These are phyloP conservation scores for Pseudococcus jackbeardsleyi DNA, from an alignment of 2,888 invertebrate species.

Conservation along the genomic window DNA sequence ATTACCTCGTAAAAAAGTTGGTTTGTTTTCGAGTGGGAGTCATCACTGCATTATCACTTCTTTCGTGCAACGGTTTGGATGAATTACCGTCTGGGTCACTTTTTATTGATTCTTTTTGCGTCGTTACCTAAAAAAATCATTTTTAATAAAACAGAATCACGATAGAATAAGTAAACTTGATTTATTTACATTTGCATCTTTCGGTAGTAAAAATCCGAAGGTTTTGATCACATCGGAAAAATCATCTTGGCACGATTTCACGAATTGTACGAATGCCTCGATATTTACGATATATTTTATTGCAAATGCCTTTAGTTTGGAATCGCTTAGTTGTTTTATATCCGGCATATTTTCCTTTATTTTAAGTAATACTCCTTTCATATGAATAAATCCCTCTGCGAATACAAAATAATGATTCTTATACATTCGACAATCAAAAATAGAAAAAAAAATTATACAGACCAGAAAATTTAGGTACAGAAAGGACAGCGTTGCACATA, in stretches of 20 bases:
- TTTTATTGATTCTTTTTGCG: background rate
- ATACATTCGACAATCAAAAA: background rate
- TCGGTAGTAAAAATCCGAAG: background rate
- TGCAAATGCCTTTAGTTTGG: conserved; percentile 22
- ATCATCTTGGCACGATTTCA: background rate
- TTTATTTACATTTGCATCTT: conserved; percentile 11
- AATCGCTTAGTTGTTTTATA: background rate
- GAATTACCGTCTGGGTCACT: background rate
- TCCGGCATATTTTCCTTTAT: conserved; percentile 41
- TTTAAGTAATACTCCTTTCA: conserved; percentile 4
- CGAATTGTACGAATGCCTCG: background rate
- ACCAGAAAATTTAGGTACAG: background rate
- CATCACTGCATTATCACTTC: background rate
- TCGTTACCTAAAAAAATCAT: background rate
- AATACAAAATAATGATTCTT: background rate
- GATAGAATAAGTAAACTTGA: background rate
- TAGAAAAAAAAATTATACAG: background rate
- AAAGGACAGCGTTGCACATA: background rate
- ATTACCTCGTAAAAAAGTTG: background rate
- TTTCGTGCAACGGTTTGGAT: background rate
- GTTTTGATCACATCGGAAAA: background rate
- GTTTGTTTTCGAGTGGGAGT: background rate
- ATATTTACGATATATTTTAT: conserved; percentile 5
- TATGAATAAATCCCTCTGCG: background rate
- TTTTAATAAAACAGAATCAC: background rate